Percentiles rank a stretch among this genome's conserved stretches.
Conservation (phyloP, 1,140 invertebrate species). For the Zaprionus gabonicus region DNA sequence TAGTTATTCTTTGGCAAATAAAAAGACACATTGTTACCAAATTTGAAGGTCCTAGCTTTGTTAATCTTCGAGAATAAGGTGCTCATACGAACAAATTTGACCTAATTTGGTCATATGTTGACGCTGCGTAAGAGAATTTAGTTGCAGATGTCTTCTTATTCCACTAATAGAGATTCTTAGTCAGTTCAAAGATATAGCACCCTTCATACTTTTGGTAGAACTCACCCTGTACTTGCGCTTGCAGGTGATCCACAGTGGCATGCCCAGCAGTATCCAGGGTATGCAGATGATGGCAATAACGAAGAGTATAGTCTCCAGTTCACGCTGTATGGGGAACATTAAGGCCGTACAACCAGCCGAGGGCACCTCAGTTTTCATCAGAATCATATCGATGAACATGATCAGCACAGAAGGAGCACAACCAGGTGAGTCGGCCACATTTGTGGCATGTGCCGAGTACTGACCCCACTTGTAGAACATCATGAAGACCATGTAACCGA, state of each 20-base stretch:
- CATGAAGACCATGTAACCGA: slow-evolving; percentile 96
- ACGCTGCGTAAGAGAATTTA: too few species aligned
- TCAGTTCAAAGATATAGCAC: too few species aligned
- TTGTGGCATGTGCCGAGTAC: slow-evolving; percentile 87
- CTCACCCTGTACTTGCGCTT: slow-evolving; percentile 55
- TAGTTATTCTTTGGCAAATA: too few species aligned
- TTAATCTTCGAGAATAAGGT: too few species aligned
- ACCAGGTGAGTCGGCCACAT: slow-evolving; percentile 85
- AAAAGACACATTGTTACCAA: too few species aligned
- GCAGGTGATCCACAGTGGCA: slow-evolving; percentile 90
- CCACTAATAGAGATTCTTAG: too few species aligned
- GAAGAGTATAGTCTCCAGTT: slow-evolving; percentile 90
- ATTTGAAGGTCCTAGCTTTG: too few species aligned
- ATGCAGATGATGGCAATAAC: slow-evolving; percentile 92
- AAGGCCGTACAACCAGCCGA: slow-evolving; percentile 86
- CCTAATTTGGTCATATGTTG: too few species aligned
- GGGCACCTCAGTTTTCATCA: slow-evolving; percentile 87
- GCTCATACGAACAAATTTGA: not conserved
- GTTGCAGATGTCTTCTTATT: too few species aligned
- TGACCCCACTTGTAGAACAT: slow-evolving; percentile 96
- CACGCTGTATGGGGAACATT: slow-evolving; percentile 90
- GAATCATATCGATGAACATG: slow-evolving; percentile 96
- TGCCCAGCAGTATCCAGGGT: slow-evolving; percentile 95
- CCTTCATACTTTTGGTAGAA: too few species aligned
- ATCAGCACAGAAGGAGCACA: slow-evolving; percentile 96